Base-by-base conservation (phyloP, 2,888 invertebrate genomes). In the Amorpha juglandis region DNA sequence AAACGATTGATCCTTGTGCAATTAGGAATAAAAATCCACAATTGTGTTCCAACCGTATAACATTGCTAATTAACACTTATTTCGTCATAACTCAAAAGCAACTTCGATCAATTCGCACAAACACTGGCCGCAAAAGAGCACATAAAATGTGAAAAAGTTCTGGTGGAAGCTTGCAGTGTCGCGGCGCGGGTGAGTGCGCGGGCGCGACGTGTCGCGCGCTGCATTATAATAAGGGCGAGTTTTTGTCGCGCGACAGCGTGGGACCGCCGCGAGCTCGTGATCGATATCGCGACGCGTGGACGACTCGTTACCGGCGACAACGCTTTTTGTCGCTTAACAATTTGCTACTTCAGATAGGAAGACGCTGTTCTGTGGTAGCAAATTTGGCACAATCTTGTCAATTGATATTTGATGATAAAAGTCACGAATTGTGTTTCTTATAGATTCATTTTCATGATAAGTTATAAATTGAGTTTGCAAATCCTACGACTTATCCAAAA, bases 201-300 rank as follows among this genome's bases (percentile, higher is more conserved):
- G 71, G 77, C 77, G 77, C 78, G 79, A 69, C 77, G 72, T 79
- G 89, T 86, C 88, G 88, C 88, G 86, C 82, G 86, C 78, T 83
- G 91, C 90, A 91, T 91, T 83, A 77, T 86, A 89, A 91, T 89
- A 87, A 88, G 86, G 47, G 75, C 75, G 65, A 74, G 84, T 91
- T 92, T 91, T 91, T 92, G 90, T 80, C 82, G 85, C 83, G 80
- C 86, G 83, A 79, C 87, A 84, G 81, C 91, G 90, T 91, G 92
- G 89, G 91, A 91, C 78, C 87, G 84, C 67, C 73, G 74, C 74
- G 67, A 50, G 52, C 52, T 71, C 75, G 80, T 76, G 80, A 79
- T 75, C 75, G 73, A 74, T 78, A 80, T 76, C 77, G 74, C 70
- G 33, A 47, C 63, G 58, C 58, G 58, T 58, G 58, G 58, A 42